A percentile compares a stretch with the other conserved stretches of the same genome.
These are phyloP conservation scores for Neodontobutis hainanensis DNA, from an alignment of 2,113 vertebrate genomes.

Conservation along the genomic window DNA sequence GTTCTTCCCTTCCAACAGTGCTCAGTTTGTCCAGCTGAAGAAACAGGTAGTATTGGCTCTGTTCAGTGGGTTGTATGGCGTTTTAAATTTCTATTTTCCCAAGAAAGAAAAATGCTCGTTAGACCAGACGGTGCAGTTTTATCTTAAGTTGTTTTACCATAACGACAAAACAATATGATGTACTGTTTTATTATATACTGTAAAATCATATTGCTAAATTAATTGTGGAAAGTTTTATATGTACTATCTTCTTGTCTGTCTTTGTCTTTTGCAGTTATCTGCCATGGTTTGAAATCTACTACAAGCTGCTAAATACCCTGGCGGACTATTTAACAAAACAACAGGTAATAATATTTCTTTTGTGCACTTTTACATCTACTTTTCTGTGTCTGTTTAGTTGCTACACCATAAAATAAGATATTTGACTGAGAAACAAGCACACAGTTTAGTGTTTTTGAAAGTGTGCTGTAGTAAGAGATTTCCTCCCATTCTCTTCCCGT, in stretches of 20 bases:
- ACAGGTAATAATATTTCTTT: constrained; percentile 81
- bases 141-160: too few relatives aligned
- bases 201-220: constrained; percentile 11
- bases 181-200: constrained; percentile 3
- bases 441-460: constrained; percentile 37
- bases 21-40: too few relatives aligned
- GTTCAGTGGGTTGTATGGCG: too few relatives aligned
- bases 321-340: constrained; percentile 95
- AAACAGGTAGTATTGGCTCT: too few relatives aligned
- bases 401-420: constrained; percentile 1
- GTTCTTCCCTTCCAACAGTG: too few relatives aligned
- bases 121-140: too few relatives aligned
- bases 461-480: constrained; percentile 37
- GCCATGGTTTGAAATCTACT: constrained; percentile 98
- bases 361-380: too few relatives aligned
- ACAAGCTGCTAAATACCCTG: constrained; percentile 96
- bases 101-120: too few relatives aligned
- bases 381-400: not conserved
- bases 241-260: constrained; percentile 14
- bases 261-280: constrained; percentile 85
- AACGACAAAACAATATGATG: too few relatives aligned
- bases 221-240: not conserved
- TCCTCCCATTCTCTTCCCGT: constrained; percentile 29
- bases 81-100: too few relatives aligned
- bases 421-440: constrained; percentile 25